Evolutionary conservation across 2,113 vertebrate genomes (phyloP).

Genomic region (Dasyornis broadbenti): DNA sequence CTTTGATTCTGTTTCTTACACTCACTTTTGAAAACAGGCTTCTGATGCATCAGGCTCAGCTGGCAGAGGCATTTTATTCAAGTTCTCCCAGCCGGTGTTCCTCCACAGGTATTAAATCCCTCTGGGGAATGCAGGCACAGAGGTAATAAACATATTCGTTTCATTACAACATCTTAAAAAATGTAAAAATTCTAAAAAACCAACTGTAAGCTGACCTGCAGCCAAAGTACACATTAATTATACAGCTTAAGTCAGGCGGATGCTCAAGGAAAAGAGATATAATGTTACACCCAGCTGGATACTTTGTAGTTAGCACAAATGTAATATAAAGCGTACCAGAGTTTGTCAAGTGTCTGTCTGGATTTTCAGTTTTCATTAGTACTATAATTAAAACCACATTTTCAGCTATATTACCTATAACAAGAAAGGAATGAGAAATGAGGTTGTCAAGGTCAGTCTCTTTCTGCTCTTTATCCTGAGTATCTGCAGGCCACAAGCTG

Average conservation of each 20-base stretch:
- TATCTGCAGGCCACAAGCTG: slow-evolving; percentile 76
- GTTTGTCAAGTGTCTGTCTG: slow-evolving; percentile 86
- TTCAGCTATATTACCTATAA: slow-evolving; percentile 82
- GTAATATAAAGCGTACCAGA: slow-evolving; percentile 82
- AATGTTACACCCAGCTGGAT: slow-evolving; percentile 83
- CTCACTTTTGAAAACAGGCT: slow-evolving; percentile 15
- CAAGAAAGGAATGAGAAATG: slow-evolving; percentile 84
- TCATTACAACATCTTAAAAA: slow-evolving; percentile 72
- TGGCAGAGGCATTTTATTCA: slow-evolving; percentile 11
- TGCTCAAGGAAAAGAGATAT: slow-evolving; percentile 73
- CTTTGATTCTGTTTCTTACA: slow-evolving; percentile 36
- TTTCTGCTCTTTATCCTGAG: slow-evolving; percentile 74
- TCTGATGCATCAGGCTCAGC: slow-evolving; percentile 5
- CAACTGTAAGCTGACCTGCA: slow-evolving; percentile 78
- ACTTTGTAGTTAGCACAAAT: slow-evolving; percentile 85
- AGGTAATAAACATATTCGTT: slow-evolving; percentile 75
- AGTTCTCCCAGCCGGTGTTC: not conserved
- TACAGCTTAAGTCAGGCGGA: slow-evolving; percentile 80
- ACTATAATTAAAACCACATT: slow-evolving; percentile 85
- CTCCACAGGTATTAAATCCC: slow-evolving; percentile 45
- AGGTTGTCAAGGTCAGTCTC: slow-evolving; percentile 78
- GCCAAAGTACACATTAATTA: slow-evolving; percentile 86
- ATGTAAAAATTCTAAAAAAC: slow-evolving; percentile 72
- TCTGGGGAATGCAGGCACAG: slow-evolving; percentile 51
- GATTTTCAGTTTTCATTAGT: slow-evolving; percentile 85